A percentile compares a stretch with the other conserved stretches of the same genome.
phyloP scores from a whole-genome alignment of 1,140 invertebrate genomes.

The Drosophila quadrilineata region DNA sequence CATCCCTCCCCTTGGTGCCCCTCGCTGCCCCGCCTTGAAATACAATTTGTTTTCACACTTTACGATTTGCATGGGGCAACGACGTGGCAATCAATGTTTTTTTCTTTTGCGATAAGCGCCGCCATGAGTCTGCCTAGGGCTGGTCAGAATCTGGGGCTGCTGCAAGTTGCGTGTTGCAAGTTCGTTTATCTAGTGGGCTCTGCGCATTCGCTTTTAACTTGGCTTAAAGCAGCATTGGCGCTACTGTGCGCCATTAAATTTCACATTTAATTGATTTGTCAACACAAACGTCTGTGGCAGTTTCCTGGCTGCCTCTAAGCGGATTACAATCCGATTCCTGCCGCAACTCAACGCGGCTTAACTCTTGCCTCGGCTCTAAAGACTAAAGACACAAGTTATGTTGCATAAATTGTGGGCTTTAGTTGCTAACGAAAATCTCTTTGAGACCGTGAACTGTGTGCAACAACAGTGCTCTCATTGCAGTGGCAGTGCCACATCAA shows the following conservation, averaged over 20 bases:
- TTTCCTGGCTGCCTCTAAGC: conserved; percentile 67
- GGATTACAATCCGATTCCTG: conserved; percentile 32
- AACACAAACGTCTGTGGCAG: conserved; percentile 61
- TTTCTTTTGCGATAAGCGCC: conserved; percentile 72
- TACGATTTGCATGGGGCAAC: conserved; percentile 63
- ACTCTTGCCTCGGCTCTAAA: conserved; percentile 20
- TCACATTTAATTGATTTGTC: conserved; percentile 77
- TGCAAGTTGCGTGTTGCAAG: conserved; percentile 29
- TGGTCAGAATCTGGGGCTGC: conserved; percentile 4
- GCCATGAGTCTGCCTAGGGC: conserved; percentile 31
- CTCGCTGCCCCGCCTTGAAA: neutral
- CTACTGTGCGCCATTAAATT: conserved; percentile 73
- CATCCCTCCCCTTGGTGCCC: neutral
- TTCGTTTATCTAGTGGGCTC: conserved; percentile 20
- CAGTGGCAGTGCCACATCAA: conserved; percentile 62
- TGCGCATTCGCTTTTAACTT: neutral
- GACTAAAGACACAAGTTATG: conserved; percentile 68
- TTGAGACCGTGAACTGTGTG: conserved; percentile 2
- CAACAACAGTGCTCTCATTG: no score
- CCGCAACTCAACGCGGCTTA: conserved; percentile 16
- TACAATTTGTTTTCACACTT: conserved; percentile 78
- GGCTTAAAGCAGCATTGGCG: conserved; percentile 8
- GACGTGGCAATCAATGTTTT: conserved; percentile 50
- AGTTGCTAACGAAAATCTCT: conserved; percentile 64
- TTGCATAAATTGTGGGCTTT: conserved; percentile 70